phyloP scores from a whole-genome alignment of 2,113 vertebrate species.

The Paedocypris sp. region DNA sequence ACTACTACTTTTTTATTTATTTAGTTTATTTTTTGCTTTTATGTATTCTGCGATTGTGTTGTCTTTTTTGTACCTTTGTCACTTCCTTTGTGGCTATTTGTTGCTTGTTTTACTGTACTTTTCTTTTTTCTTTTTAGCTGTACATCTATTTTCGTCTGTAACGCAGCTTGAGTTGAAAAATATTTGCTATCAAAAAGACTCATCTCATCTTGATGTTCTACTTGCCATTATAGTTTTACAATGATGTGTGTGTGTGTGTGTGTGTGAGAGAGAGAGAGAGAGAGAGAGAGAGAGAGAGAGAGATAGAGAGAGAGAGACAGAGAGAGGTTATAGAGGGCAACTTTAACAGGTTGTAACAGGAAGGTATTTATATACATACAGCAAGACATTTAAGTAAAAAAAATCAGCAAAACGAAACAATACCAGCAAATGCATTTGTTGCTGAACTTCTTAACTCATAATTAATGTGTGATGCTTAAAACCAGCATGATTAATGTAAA shows the following conservation, averaged over 20 bases:
- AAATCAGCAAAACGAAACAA: conserved; percentile 17
- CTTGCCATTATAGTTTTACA: conserved; percentile 49
- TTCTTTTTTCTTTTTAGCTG: conserved; percentile 1
- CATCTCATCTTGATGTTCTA: conserved; percentile 56
- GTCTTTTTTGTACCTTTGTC: background rate
- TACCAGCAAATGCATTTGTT: too few relatives aligned
- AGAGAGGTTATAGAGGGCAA: conserved; percentile 33
- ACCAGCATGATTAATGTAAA: too few relatives aligned
- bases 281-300: too few relatives aligned
- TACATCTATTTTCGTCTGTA: too few relatives aligned
- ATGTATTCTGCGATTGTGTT: background rate
- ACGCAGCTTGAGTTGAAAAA: conserved; percentile 45
- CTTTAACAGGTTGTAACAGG: conserved; percentile 56
- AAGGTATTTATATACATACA: conserved; percentile 45
- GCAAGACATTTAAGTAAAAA: conserved; percentile 39
- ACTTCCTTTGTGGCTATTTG: background rate
- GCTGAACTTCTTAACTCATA: too few relatives aligned
- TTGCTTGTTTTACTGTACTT: background rate
- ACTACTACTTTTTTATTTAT: too few relatives aligned
- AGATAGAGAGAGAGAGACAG: too few relatives aligned
- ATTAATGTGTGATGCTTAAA: too few relatives aligned
- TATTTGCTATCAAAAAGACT: too few relatives aligned
- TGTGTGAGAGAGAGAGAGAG: too few relatives aligned
- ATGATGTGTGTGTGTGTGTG: conserved; percentile 16
- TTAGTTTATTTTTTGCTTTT: too few relatives aligned